Evolutionary conservation across 2,888 invertebrate species (phyloP), one percentile per base, ranked within the genome.

Genomic region (Hirtodrosophila confusa): DNA sequence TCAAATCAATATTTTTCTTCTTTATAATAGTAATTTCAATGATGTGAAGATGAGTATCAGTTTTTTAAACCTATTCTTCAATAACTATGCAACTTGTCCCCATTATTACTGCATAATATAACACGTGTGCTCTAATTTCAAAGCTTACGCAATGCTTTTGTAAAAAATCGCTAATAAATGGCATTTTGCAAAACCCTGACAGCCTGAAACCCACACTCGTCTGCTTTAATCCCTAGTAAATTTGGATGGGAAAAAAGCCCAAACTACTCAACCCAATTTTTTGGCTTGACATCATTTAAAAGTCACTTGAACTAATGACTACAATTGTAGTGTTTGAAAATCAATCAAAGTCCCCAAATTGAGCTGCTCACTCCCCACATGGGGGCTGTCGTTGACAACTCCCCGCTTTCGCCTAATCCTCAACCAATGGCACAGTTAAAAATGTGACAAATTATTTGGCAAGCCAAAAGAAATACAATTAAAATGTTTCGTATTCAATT

Each of bases 271-370:
- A 60, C 47, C 56, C 45, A 54, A 54, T 68, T 65, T 68, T 65
- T 60, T 33, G 10, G 54, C 11, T 66, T 60, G 50, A 61, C 68
- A 69, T 69, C 57, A 63, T 54, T 66, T 54, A 62, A 72, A 54
- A 70, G 80, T 76, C 80, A 79, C 65, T 69, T 75, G 41, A 36
- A 23, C 58, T 69, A 78, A 78, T 76, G 70, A 76, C 70, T 55
- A 31, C 51, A 68, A 63, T 63, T 58, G 51, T 24, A 11, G 39
- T 31, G 27, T 27, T 44, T 54, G 33, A 33, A 63, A 58, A 62
- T 72, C 62, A 82, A 69, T 75, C 48, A 62, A 39, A 31, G 39
- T 7, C 4, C 12, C 39, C 24, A 45, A 44, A 43, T 40, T 63
- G 27, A 27, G 6, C 27, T 27, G 6, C 17, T 17, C 17, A 6